Evolutionary conservation across 2,113 vertebrate genomes (phyloP), one percentile per base, ranked within the genome.

Genomic region (Fulica atra): DNA sequence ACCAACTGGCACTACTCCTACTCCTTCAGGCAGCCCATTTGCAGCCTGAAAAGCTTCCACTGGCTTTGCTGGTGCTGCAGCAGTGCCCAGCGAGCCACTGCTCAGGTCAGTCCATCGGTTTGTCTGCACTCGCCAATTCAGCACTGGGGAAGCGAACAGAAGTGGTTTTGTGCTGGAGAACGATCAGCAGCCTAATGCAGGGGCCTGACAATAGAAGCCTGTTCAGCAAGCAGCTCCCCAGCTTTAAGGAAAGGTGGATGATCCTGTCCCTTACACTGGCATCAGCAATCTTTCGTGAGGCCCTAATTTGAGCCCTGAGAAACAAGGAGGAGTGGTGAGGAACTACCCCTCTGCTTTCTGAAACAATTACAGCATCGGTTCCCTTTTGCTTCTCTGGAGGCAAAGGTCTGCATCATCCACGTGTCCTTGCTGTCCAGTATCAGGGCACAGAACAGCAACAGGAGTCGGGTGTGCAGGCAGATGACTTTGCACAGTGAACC

Each of bases 111-210:
- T 44, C 89, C 14, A 35, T 26, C 73, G 10, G 54, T 59, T 71
- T 63, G 81, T 71, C 88, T 46, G 79, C 7, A 2, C 66, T 25
- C 63, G 89, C 93, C 81, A 86, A 90, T 78, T 94, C 90, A 71
- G 76, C 3, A 42, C 90, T 31, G n/a, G 33, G 85, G 28, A 66
- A 93, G 85, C 2, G 71, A 96, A 95, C 88, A 95, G 85, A 94
- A 95, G 85, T 28, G 89, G 88, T 95, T 96, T 93, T 96, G 93
- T 96, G 68, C 81, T n/a, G 38, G 2, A 53, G 89, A 60, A 51
- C 0, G 4, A 85, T 18, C 15, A 0, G 84, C 92, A 92, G 94
- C 71, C 79, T 92, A 60, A 90, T n/a, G 56, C 82, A 83, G 46
- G 26, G 69, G 51, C 42, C 85, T 81, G 76, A 96, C 94, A 96